A percentile compares a stretch with the other conserved stretches of the same genome.
These are phyloP conservation scores for Plotosus lineatus DNA, from an alignment of 2,113 vertebrate genomes.

Conservation along the genomic window DNA sequence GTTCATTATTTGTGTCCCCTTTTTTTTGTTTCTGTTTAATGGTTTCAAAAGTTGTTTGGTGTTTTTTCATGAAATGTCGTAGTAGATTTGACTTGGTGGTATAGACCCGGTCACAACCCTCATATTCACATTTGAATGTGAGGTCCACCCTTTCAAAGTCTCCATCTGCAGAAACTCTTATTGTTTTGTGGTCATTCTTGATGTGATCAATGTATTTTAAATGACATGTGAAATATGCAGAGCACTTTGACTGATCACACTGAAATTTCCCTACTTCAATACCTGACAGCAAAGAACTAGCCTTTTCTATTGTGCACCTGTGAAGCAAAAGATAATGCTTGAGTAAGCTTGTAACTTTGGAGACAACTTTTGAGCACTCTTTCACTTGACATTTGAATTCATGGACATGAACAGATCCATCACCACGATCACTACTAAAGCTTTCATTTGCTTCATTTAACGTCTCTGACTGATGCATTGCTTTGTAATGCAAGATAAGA, in stretches of 20 bases:
- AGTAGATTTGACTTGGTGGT: slow-evolving; percentile 95
- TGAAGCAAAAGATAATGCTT: slow-evolving; percentile 97
- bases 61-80: slow-evolving; percentile 95
- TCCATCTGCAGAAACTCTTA: slow-evolving; percentile 79
- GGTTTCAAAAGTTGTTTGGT: slow-evolving; percentile 89
- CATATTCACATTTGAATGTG: slow-evolving; percentile 88
- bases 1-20: slow-evolving; percentile 52
- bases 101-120: slow-evolving; percentile 91
- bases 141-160: slow-evolving; percentile 77
- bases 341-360: slow-evolving; percentile 88
- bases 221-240: slow-evolving; percentile 84
- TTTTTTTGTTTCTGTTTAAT: slow-evolving; percentile 77
- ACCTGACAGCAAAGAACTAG: slow-evolving; percentile 82
- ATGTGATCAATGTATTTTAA: slow-evolving; percentile 91
- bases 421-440: slow-evolving; percentile 47
- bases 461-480: slow-evolving; percentile 91
- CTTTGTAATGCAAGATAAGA: slow-evolving; percentile 94
- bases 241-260: slow-evolving; percentile 89
- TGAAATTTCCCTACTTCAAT: slow-evolving; percentile 83
- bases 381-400: slow-evolving; percentile 94
- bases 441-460: slow-evolving; percentile 71
- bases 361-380: slow-evolving; percentile 94
- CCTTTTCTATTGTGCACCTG: slow-evolving; percentile 92
- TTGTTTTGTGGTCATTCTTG: slow-evolving; percentile 86
- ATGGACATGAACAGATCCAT: slow-evolving; percentile 70